Base-by-base conservation (phyloP, 2,113 vertebrate species). In the Oxygymnocypris stewartii region DNA sequence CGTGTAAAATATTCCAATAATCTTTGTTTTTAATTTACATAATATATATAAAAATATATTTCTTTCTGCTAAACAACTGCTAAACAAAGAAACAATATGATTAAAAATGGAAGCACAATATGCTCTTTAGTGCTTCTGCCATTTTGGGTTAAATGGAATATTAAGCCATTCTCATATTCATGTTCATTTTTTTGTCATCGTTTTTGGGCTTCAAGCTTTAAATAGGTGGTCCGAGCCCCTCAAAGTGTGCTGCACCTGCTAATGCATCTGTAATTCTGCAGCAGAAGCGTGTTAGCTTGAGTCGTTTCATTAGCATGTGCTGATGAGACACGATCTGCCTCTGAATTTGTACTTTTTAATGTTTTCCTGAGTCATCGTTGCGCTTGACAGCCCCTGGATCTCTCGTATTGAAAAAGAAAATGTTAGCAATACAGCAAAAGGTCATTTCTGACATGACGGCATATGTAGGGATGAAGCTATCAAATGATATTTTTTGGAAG, bases 391-490 rank as follows among this genome's bases (percentile, higher is more conserved):
- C 4, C 59, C n/a, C 37, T 0, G n/a, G 25, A 65, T 63, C 79
- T 47, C 40, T 82, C 79, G 4, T 47, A 47, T 7, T 7, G n/a
- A 82, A 25, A 28, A 7, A 13, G 61, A 69, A 65, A 82, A 82
- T 49, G 61, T 44, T 75, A 47, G 3, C 79, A 82, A n/a, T 65
- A 82, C 74, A 37, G 76, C 76, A 57, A 82, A 82, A 44, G 80
- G 61, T 67, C 80, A 67, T 20, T 23, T 82, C 80, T 82, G 59
- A 82, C 80, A 65, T 7, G 9, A 2, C 37, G 35, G 57, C 78
- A 80, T 57, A 80, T 82, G 61, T 49, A 49, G 59, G 40, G 80
- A 82, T 69, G 61, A 65, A 82, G 61, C 11, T 49, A 82, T 82
- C 61, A 82, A 82, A 67, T 44, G 10, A 20, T 47, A 49, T 69